A percentile compares a stretch with the other conserved stretches of the same genome.
Conservation (phyloP, 2,888 invertebrate species). For the Plebejus melissa region DNA sequence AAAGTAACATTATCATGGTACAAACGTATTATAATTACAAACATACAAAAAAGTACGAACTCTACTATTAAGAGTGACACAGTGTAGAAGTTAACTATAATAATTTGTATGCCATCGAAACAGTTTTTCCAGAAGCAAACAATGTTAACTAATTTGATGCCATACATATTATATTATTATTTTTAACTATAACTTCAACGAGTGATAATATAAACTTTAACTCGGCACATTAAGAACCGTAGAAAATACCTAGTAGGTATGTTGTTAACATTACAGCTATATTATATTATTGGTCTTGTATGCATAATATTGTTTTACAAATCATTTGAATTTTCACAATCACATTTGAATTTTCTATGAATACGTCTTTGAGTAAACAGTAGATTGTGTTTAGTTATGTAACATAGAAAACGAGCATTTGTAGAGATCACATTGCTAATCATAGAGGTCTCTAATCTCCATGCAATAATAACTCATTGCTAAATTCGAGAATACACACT, state of each 20-base stretch:
- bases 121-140: too few relatives aligned
- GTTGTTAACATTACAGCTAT: too few relatives aligned
- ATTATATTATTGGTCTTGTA: background rate
- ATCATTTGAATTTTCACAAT: too few relatives aligned
- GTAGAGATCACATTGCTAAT: slow-evolving; percentile 50
- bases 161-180: too few relatives aligned
- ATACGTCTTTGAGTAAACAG: background rate
- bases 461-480: background rate
- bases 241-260: too few relatives aligned
- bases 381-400: background rate
- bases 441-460: slow-evolving; percentile 56
- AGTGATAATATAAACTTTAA: too few relatives aligned
- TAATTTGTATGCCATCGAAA: too few relatives aligned
- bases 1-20: background rate
- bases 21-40: background rate
- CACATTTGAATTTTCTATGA: background rate
- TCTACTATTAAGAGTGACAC: too few relatives aligned
- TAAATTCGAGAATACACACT: background rate
- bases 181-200: too few relatives aligned
- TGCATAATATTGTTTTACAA: background rate
- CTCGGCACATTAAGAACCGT: too few relatives aligned
- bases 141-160: too few relatives aligned
- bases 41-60: background rate
- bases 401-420: background rate
- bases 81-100: too few relatives aligned